Base-by-base conservation (phyloP, 1,140 invertebrate species). In the Aphis gossypii region DNA sequence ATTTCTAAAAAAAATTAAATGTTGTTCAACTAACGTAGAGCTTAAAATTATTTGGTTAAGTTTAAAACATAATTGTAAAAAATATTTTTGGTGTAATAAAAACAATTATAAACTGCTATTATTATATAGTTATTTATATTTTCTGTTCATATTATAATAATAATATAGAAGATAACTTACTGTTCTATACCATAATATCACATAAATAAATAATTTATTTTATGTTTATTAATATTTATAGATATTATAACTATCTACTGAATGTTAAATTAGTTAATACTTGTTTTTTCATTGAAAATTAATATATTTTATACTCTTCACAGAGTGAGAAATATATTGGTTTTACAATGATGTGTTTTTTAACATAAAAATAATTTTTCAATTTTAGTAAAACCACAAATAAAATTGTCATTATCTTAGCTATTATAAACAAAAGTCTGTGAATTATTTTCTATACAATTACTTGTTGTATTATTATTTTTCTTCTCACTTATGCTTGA, bases 1-100 rank as follows among this genome's bases (percentile, higher is more conserved):
- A 84, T 94, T 93, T 94, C 92, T 82, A 48, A 30, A 48, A 46
- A 88, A 88, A 94, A n/a, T 84, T 94, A 86, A 86, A n/a, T 90
- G 0, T 38, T 46, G 5, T 56, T 56, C 0, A 21, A 41, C 14
- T 41, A 44, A 35, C 8, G 7, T 48, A 30, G 46, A 48, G 23
- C n/a, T 87, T 14, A 1, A 46, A n/a, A 11, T 48, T 87, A 46
- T 46, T 20, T 87, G 6, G 46, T 87, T 87, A 48, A n/a, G 20
- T 87, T 48, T n/a, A 20, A 87, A 87, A 14, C 4, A 87, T 30
- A 51, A 48, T 88, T 51, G 18, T 88, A 25, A 30, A 84, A 18
- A 46, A 86, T 87, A 44, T 87, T 46, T 88, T 48, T 48, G 44
- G 20, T 76, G 14, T 76, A 6, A 76, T 76, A 76, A n/a, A 76